These are phyloP conservation scores for Dreissena rostriformis DNA, from an alignment of 1,140 invertebrate species.

Conservation along the genomic window DNA sequence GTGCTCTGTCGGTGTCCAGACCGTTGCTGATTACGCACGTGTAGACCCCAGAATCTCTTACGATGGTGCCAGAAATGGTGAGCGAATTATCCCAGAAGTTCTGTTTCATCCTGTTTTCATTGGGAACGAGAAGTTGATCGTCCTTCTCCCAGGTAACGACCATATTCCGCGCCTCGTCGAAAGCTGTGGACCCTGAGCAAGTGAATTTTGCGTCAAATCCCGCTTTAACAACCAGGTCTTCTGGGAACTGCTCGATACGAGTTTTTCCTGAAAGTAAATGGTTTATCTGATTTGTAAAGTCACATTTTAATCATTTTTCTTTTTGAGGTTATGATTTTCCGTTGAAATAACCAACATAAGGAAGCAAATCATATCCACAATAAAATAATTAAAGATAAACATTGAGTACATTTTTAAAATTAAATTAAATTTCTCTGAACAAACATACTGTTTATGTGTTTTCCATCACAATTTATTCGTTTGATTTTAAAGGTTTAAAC, in stretches of 20 bases:
- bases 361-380: too few species aligned
- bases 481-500: too few species aligned
- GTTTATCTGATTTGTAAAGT: not conserved
- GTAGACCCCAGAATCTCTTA: constrained; percentile 96
- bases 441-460: too few species aligned
- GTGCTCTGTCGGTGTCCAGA: constrained; percentile 91
- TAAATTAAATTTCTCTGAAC: too few species aligned
- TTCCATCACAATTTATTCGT: too few species aligned
- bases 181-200: constrained; percentile 74
- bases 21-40: constrained; percentile 97
- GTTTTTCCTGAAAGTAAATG: constrained; percentile 66
- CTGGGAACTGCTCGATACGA: constrained; percentile 70
- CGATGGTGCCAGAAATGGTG: constrained; percentile 95
- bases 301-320: too few species aligned
- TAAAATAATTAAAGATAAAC: too few species aligned
- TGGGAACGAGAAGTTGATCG: constrained; percentile 87
- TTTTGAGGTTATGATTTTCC: too few species aligned
- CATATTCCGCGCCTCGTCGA: constrained; percentile 70
- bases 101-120: constrained; percentile 84
- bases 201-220: constrained; percentile 74
- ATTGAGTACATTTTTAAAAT: too few species aligned
- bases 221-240: constrained; percentile 73
- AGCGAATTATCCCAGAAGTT: constrained; percentile 91
- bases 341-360: too few species aligned
- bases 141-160: constrained; percentile 74